A percentile compares a stretch with the other conserved stretches of the same genome.
These are phyloP conservation scores for Metacarcinus magister DNA, from an alignment of 2,888 invertebrate species.

Conservation along the genomic window DNA sequence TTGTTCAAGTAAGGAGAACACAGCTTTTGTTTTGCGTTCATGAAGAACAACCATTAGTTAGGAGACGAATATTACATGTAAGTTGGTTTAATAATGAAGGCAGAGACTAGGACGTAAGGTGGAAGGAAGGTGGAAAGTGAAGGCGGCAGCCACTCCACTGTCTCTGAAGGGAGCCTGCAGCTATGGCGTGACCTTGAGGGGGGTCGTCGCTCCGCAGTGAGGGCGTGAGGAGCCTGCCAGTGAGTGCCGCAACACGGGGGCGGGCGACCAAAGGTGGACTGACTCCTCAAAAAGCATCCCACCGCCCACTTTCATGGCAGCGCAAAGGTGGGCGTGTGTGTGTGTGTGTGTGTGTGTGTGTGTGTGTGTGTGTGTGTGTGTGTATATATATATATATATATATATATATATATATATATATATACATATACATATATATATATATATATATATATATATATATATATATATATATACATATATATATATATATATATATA, in stretches of 20 bases:
- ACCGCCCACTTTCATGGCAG: background rate
- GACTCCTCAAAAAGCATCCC: background rate
- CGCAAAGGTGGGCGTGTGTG: background rate
- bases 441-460: no score
- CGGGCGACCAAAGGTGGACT: background rate
- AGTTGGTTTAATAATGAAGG: no score
- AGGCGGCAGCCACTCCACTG: conserved; percentile 29
- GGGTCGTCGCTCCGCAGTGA: background rate
- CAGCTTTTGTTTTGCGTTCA: no score
- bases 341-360: conserved; percentile 65
- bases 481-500: no score
- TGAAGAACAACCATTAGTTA: no score
- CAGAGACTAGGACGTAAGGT: no score
- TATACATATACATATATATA: no score
- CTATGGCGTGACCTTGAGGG: background rate
- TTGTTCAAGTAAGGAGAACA: no score
- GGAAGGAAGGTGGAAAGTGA: no score
- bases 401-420: conserved; percentile 71
- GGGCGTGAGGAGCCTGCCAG: conserved; percentile 26
- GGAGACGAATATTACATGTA: no score
- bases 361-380: conserved; percentile 69
- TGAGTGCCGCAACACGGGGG: background rate
- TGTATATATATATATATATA: conserved; percentile 75
- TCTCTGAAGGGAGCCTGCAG: background rate
- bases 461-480: no score